These are phyloP conservation scores for Tiaroga cobitis DNA, from an alignment of 2,797 vertebrate species.

Conservation along the genomic window DNA sequence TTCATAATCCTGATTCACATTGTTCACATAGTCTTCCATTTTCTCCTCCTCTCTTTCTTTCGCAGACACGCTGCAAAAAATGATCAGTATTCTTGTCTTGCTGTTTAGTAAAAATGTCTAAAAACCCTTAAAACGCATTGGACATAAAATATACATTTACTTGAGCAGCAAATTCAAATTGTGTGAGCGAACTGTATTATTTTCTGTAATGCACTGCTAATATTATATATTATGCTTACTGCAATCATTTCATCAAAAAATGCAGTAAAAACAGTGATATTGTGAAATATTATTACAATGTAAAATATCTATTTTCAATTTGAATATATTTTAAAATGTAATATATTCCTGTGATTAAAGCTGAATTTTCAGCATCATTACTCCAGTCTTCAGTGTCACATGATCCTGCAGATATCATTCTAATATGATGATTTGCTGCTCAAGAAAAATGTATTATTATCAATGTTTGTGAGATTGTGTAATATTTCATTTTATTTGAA, in stretches of 20 bases:
- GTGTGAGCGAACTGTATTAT: not conserved
- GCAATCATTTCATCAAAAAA: not conserved
- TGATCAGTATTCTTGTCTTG: not conserved
- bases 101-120: not conserved
- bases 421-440: no score
- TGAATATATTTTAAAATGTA: not conserved
- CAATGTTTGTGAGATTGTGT: not conserved
- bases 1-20: slow-evolving; percentile 13
- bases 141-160: not conserved
- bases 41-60: not conserved
- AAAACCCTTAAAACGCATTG: no score
- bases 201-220: not conserved
- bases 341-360: not conserved
- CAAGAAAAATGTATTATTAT: not conserved
- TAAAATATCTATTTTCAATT: no score
- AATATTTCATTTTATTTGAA: not conserved
- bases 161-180: not conserved
- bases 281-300: no score
- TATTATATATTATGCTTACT: no score
- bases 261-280: not conserved
- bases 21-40: not conserved
- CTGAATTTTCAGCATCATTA: no score
- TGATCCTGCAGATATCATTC: not conserved
- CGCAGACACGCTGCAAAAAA: not conserved
- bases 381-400: not conserved